Evolutionary conservation across 2,888 invertebrate species (phyloP).

Genomic region (Diaphora mendica): DNA sequence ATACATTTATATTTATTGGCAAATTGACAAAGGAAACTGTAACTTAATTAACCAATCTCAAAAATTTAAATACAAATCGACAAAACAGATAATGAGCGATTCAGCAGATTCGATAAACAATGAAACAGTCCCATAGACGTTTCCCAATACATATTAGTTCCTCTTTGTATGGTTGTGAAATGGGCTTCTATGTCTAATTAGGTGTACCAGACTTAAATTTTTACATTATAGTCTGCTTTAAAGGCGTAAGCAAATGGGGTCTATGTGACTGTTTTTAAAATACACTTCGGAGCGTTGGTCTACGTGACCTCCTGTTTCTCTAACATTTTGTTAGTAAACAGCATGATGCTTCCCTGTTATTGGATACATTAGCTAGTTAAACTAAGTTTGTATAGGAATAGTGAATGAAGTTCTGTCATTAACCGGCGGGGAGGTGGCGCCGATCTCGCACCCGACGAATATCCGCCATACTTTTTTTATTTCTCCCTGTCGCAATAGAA

Average conservation of each 20-base stretch:
- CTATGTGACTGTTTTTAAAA: conserved; percentile 37
- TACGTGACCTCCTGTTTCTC: conserved; percentile 27
- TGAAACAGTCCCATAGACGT: no score
- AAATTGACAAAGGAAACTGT: background rate
- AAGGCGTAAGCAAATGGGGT: conserved; percentile 23
- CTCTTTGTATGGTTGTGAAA: no score
- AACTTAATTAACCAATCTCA: background rate
- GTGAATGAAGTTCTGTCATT: conserved; percentile 56
- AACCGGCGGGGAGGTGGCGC: conserved; percentile 56
- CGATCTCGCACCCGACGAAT: conserved; percentile 60
- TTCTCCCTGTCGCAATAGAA: conserved; percentile 48
- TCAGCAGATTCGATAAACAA: no score
- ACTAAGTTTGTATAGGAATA: conserved; percentile 58
- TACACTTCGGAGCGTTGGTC: conserved; percentile 27
- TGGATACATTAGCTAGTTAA: conserved; percentile 51
- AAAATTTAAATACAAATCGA: no score
- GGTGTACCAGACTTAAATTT: conserved; percentile 24
- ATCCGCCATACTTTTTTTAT: conserved; percentile 63
- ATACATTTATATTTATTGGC: no score
- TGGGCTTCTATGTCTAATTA: background rate
- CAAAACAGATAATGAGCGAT: no score
- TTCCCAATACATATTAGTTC: no score
- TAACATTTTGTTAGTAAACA: conserved; percentile 41
- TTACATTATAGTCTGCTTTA: conserved; percentile 3
- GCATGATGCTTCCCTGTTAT: conserved; percentile 35